Evolutionary conservation across 1,140 invertebrate species (phyloP), one percentile per base, ranked within the genome.

Genomic region (Drosophila gunungcola): DNA sequence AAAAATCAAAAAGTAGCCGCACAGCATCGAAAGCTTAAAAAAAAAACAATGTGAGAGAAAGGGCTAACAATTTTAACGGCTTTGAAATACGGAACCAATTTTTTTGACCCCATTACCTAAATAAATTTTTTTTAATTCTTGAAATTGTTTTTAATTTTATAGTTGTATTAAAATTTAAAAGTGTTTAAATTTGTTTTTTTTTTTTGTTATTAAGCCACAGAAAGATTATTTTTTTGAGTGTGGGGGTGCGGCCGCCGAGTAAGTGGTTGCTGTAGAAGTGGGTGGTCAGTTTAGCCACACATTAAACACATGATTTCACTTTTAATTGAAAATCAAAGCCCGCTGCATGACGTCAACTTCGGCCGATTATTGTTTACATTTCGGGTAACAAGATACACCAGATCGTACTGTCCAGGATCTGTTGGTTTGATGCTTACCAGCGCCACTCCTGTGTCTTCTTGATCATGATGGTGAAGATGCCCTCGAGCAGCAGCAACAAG

Each of bases 381-480:
- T 36, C 3, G 25, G 10, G 42, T 49, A 42, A 42, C 29, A 16
- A n/a, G 43, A 25, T 16, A 46, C 38, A 34, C 58, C 7, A 46
- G 12, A 64, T 64, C 11, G 51, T 11, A 49, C 13, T n/a, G 41
- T n/a, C 38, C 1, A 21, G 36, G 6, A 16, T 10, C 2, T 4
- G 1, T n/a, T 0, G 1, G 3, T 0, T 39, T 4, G 4, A 9
- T 41, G 0, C 80, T 94, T 93, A 97, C 96, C 96, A 97, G 93
- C 97, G 97, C 96, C 96, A 97, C 91, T 97, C 96, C 80, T 97
- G 96, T 81, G 95, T 97, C 76, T 96, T 95, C 81, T 97, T 97
- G 67, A 97, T 97, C 4, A 96, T 96, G 3, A 97, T 92, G 0
- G 96, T 97, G 78, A 97, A 97, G 49, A 97, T 93, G n/a, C 96